Evolutionary conservation across 2,797 vertebrate genomes (phyloP).

Genomic region (Rhinoraja longicauda): DNA sequence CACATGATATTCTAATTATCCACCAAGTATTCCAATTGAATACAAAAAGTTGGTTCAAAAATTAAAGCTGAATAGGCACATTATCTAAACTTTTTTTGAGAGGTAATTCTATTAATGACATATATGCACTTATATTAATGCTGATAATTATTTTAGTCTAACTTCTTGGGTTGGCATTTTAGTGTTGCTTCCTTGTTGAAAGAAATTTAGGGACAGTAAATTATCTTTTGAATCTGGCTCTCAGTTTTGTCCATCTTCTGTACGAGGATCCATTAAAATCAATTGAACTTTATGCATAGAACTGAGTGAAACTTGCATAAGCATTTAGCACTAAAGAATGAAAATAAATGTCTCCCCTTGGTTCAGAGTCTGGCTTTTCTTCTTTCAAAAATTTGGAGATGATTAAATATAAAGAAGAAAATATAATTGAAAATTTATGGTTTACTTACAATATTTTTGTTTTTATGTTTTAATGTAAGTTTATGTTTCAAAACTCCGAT

Average conservation of each 20-base stretch:
- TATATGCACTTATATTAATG: background rate
- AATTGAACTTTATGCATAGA: too few relatives aligned
- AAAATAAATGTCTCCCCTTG: too few relatives aligned
- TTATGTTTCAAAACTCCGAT: background rate
- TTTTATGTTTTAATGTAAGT: background rate
- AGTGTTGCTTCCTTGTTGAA: background rate
- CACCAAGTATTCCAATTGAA: background rate
- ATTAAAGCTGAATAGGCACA: background rate
- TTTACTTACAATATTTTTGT: constrained; percentile 5
- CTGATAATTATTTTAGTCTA: background rate
- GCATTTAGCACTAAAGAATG: too few relatives aligned
- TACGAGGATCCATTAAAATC: too few relatives aligned
- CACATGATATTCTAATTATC: background rate
- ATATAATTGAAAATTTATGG: background rate
- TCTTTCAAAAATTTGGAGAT: background rate
- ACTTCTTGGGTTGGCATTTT: background rate
- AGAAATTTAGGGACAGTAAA: background rate
- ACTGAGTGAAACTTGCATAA: too few relatives aligned
- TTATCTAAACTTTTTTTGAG: background rate
- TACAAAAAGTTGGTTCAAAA: background rate
- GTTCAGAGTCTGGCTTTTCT: background rate
- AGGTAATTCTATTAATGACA: background rate
- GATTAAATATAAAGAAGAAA: background rate
- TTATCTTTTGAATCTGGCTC: too few relatives aligned
- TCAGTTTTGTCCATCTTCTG: too few relatives aligned